Percentiles rank a stretch among this genome's conserved stretches.
Conservation (phyloP, 2,797 vertebrate genomes). For the Leuciscus waleckii region DNA sequence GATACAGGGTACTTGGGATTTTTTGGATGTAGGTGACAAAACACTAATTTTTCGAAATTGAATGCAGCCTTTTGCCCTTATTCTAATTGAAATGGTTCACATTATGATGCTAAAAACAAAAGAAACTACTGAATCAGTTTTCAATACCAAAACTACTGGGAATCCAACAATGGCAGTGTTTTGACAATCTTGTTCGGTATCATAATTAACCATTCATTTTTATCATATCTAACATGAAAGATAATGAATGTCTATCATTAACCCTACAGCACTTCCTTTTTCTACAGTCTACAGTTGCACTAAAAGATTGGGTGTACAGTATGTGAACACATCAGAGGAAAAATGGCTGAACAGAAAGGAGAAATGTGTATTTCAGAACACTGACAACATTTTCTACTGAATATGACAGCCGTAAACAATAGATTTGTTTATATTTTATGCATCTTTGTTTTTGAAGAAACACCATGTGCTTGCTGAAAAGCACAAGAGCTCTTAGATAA, state of each 20-base stretch:
- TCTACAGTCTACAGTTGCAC: conserved; percentile 16
- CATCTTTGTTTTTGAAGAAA: conserved; percentile 51
- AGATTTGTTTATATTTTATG: conserved; percentile 48
- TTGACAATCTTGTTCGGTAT: conserved; percentile 20
- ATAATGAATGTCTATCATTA: conserved; percentile 32
- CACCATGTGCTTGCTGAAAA: conserved; percentile 32
- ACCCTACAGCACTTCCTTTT: conserved; percentile 10
- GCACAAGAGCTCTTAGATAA: conserved; percentile 40
- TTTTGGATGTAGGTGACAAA: conserved; percentile 4
- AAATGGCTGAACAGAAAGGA: conserved; percentile 9
- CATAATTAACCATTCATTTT: background rate
- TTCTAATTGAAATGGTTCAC: conserved; percentile 20
- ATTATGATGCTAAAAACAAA: conserved; percentile 29
- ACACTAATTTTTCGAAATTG: background rate
- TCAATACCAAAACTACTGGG: background rate
- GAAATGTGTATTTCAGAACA: conserved; percentile 36
- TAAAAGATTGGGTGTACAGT: conserved; percentile 41
- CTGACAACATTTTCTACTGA: conserved; percentile 42
- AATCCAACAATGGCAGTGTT: conserved; percentile 19
- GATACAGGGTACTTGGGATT: background rate
- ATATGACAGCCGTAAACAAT: conserved; percentile 48
- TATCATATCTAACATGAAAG: conserved; percentile 33
- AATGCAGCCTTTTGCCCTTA: conserved; percentile 22
- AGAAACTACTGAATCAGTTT: conserved; percentile 2
- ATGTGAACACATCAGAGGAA: conserved; percentile 32